phyloP scores from a whole-genome alignment of 2,797 vertebrate species.

The Mus spretus region DNA sequence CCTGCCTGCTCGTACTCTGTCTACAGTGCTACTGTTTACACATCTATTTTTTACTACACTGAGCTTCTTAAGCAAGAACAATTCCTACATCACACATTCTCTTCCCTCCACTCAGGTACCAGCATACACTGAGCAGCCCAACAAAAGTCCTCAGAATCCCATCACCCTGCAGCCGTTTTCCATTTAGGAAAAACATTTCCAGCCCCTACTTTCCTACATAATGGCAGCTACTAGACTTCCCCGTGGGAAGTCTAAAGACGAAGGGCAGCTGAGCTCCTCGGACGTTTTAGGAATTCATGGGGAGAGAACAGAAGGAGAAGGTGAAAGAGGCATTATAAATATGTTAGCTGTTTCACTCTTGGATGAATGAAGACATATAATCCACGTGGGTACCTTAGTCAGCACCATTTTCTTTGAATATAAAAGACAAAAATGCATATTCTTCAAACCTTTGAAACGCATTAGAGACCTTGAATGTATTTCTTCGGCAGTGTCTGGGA shows the following conservation, averaged over 20 bases:
- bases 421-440: constrained; percentile 42
- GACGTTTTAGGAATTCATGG: constrained; percentile 58
- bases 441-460: constrained; percentile 63
- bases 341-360: constrained; percentile 38
- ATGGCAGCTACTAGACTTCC: constrained; percentile 66
- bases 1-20: constrained; percentile 33
- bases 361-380: constrained; percentile 62
- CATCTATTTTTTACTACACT: neutral
- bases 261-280: constrained; percentile 35
- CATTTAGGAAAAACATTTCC: constrained; percentile 64
- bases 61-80: constrained; percentile 32
- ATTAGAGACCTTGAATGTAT: constrained; percentile 48
- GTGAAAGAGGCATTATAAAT: constrained; percentile 64
- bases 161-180: constrained; percentile 54
- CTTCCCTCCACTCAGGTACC: neutral
- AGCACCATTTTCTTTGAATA: constrained; percentile 68
- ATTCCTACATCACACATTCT: neutral
- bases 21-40: neutral
- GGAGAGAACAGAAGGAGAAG: constrained; percentile 46
- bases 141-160: constrained; percentile 38
- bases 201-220: constrained; percentile 51
- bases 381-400: constrained; percentile 44
- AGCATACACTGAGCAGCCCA: neutral
- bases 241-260: constrained; percentile 59
- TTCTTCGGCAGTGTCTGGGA: constrained; percentile 60